Evolutionary conservation across 2,797 vertebrate genomes (phyloP), one percentile per base, ranked within the genome.

Genomic region (Arnoldichthys spilopterus): DNA sequence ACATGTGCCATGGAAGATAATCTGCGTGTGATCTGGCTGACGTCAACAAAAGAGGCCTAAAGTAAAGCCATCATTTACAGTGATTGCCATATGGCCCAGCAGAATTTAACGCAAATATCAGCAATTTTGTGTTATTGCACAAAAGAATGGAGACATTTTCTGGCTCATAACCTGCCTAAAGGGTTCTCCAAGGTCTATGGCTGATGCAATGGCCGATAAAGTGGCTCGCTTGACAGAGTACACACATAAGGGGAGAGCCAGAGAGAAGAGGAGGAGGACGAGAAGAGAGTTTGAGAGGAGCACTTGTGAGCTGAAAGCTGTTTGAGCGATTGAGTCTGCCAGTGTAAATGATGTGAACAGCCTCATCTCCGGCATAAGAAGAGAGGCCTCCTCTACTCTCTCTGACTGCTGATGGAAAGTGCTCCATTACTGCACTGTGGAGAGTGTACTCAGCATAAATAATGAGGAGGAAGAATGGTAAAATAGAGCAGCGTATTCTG

Each of bases 201-300:
- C 72, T 78, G 79, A 79, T 85, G 67, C 78, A 83, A 74, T 75
- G 61, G 53, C 34, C 70, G 56, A 83, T 83, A 85, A 83, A 85
- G 70, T 79, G 76, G 51, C 61, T 72, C 45, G 59, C 79, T 69
- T 82, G 56, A 84, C 72, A 82, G 59, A 78, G 53, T 34, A n/a
- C 67, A 84, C 68, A 80, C 74, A 77, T 62, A 69, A 61, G 66
- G 9, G 61, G 43, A 49, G 34, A 49, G 49, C 67, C 13, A 32
- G 9, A 59, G 49, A 58, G 49, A 34, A 18, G 28, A 59, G 56
- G 51, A 62, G 51, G n/a, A 68, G 59, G 45, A 43, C 3, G 58
- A 51, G 61, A 67, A 75, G 73, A 67, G 79, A 74, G 71, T 72
- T 82, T 28, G 22, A 79, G 61, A 71, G 63, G 37, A 56, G 45